Base-by-base conservation (phyloP, 1,140 invertebrate genomes). In the Macrobrachium rosenbergii region DNA sequence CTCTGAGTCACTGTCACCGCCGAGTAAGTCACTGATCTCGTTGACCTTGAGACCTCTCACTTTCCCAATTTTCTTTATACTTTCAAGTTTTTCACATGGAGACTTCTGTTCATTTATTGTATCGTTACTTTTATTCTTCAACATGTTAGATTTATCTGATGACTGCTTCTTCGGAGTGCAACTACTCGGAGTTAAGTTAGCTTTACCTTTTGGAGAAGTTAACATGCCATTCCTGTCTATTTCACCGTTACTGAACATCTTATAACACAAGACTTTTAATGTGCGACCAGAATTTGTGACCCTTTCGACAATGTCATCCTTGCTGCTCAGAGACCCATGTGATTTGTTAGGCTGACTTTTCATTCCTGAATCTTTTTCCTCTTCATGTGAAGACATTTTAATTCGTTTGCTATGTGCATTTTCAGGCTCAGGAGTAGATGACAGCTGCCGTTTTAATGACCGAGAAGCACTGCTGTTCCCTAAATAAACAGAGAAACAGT, bases 191-290 rank as follows among this genome's bases (percentile, higher is more conserved):
- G 21, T 19, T 10, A 3, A 19, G 23, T 43, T n/a, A 43, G 77
- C 37, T n/a, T 78, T 78, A 12, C 17, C 12, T 28, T 76, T 21
- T 0, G 58, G 19, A 77, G 58, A 43, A 19, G 21, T 43, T 73
- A 58, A 79, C 52, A 45, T 11, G 5, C 86, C 86, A 78, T 88
- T 69, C n/a, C 59, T 82, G 45, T 88, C 86, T 59, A 88, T 78
- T 67, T 82, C 63, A 17, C 86, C 86, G 52, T 88, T 76, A 64
- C 67, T 60, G 3, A 88, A 64, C 52, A 59, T 78, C 43, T 80
- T n/a, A 77, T 88, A 88, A 21, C 86, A 88, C 8, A 82, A 28
- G 58, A 88, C 78, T 58, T 83, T 88, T 28, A 82, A 63, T 52
- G 64, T 76, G 12, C 86, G 79, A 19, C 86, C 80, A 77, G 60